Conservation (phyloP, 2,888 invertebrate species). For the Drosophila imparisetae region DNA sequence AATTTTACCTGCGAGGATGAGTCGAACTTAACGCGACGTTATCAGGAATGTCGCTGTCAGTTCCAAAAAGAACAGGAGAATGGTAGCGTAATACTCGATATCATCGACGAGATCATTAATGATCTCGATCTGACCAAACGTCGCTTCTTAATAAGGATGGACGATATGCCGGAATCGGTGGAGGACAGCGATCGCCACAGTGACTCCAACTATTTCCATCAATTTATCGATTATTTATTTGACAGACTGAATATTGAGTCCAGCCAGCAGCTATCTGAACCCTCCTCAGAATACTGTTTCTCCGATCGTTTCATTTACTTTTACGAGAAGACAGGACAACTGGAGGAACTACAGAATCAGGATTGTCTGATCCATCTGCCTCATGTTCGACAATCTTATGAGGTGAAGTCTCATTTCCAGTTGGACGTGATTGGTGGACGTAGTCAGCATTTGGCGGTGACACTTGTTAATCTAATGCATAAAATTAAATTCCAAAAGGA, state of each 20-base stretch:
- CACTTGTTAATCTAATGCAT: conserved; percentile 71
- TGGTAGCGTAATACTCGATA: conserved; percentile 51
- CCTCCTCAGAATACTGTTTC: conserved; percentile 73
- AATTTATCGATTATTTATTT: conserved; percentile 62
- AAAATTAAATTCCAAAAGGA: conserved; percentile 69
- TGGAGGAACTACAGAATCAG: conserved; percentile 33
- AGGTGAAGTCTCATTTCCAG: conserved; percentile 63
- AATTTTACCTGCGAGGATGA: conserved; percentile 61
- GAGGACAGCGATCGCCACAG: conserved; percentile 25
- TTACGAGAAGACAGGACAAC: conserved; percentile 67
- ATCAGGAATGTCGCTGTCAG: conserved; percentile 71
- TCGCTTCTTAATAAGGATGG: conserved; percentile 54
- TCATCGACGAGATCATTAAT: conserved; percentile 72
- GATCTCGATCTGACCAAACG: conserved; percentile 67
- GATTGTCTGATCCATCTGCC: conserved; percentile 60
- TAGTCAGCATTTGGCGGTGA: conserved; percentile 64
- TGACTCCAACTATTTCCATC: conserved; percentile 45
- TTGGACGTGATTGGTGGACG: conserved; percentile 74
- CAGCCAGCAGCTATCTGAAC: conserved; percentile 67
- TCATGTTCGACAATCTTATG: conserved; percentile 42
- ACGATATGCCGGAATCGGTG: neutral
- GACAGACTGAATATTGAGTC: conserved; percentile 70
- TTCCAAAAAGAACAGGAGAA: conserved; percentile 35
- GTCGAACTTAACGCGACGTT: conserved; percentile 66
- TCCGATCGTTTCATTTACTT: conserved; percentile 70